Percentiles rank a stretch among this genome's conserved stretches.
Conservation (phyloP, 2,888 invertebrate genomes). For the Scaptomyza caliginosa region DNA sequence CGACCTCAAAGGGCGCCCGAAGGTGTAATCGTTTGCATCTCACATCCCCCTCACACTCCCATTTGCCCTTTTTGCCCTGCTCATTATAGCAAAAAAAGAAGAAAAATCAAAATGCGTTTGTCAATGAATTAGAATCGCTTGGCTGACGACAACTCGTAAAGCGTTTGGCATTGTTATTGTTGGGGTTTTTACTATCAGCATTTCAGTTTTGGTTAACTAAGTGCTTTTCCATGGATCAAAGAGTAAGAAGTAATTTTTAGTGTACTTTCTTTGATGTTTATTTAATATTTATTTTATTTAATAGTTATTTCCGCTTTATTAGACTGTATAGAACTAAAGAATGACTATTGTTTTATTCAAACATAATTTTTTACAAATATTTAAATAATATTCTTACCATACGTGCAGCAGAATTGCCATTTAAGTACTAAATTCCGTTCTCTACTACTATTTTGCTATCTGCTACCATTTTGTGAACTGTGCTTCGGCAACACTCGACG, state of each 20-base stretch:
- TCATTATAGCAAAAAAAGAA: conserved; percentile 73
- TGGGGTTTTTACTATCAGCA: conserved; percentile 14
- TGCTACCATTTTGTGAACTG: conserved; percentile 16
- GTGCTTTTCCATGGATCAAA: not conserved
- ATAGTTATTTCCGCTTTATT: not conserved
- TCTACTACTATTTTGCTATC: conserved; percentile 13
- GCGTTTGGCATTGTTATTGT: conserved; percentile 34
- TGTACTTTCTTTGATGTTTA: not conserved
- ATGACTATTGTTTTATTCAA: too few species aligned
- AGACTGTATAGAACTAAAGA: too few species aligned
- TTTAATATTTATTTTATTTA: not conserved
- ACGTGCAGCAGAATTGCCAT: not conserved
- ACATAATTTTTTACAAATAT: not conserved
- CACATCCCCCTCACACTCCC: not conserved
- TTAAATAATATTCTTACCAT: not conserved
- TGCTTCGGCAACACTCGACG: conserved; percentile 52
- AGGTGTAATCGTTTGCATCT: conserved; percentile 45
- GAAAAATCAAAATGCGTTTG: conserved; percentile 77
- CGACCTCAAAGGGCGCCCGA: conserved; percentile 36
- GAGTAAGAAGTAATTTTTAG: not conserved
- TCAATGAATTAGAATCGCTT: conserved; percentile 75
- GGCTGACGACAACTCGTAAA: conserved; percentile 52
- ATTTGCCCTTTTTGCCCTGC: not conserved
- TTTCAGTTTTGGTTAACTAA: conserved; percentile 9
- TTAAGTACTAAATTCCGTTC: not conserved